Evolutionary conservation across 1,140 invertebrate genomes (phyloP).

Genomic region (Neomicropteryx cornuta): DNA sequence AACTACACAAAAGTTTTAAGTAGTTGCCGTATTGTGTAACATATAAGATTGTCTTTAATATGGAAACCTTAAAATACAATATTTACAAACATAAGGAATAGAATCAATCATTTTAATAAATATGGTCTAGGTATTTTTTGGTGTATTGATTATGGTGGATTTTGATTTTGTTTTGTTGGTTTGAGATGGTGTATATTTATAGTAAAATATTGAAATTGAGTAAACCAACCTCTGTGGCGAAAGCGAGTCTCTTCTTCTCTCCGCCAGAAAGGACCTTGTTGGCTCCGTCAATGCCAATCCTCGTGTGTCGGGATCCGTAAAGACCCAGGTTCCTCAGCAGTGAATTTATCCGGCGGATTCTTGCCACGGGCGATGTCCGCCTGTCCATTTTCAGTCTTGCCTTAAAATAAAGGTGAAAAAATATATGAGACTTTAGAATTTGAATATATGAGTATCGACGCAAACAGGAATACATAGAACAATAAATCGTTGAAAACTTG

Average conservation of each 20-base stretch:
- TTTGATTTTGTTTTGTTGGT: no score
- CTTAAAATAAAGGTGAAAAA: slow-evolving; percentile 43
- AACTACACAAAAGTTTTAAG: neutral
- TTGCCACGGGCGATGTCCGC: slow-evolving; percentile 41
- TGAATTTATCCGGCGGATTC: slow-evolving; percentile 54
- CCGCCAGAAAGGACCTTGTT: slow-evolving; percentile 86
- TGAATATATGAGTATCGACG: neutral
- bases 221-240: slow-evolving; percentile 81
- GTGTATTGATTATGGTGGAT: no score
- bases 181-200: no score
- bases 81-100: no score
- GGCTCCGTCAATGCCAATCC: slow-evolving; percentile 61
- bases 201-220: no score
- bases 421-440: no score
- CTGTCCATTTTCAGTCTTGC: slow-evolving; percentile 71
- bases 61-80: no score
- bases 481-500: neutral
- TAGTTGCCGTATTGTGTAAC: neutral
- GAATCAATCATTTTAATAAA: no score
- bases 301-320: slow-evolving; percentile 50
- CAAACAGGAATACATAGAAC: neutral
- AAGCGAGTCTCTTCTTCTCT: slow-evolving; percentile 84
- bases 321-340: slow-evolving; percentile 66
- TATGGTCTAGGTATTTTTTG: no score
- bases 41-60: no score